phyloP scores from a whole-genome alignment of 2,888 invertebrate genomes.

The Microctonus brassicae region DNA sequence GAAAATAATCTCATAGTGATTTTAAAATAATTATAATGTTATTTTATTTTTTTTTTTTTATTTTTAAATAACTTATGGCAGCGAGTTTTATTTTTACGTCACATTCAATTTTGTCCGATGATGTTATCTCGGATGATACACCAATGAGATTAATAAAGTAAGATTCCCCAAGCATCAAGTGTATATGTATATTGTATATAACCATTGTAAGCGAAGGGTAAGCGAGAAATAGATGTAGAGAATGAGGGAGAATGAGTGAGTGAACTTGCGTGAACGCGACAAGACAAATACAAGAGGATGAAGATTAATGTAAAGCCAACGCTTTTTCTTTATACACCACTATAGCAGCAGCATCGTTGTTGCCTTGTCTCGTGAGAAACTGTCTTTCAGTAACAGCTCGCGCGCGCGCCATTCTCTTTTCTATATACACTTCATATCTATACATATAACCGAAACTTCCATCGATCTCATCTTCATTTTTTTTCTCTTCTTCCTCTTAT shows the following conservation, averaged over 20 bases:
- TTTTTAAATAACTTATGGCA: neutral
- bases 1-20: neutral
- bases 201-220: slow-evolving; percentile 4
- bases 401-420: neutral
- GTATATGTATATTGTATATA: too few species aligned
- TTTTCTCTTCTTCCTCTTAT: slow-evolving; percentile 21
- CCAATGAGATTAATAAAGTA: slow-evolving; percentile 45
- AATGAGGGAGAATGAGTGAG: slow-evolving; percentile 30
- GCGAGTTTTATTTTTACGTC: neutral
- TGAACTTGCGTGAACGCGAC: slow-evolving; percentile 45
- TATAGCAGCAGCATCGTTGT: slow-evolving; percentile 42
- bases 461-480: slow-evolving; percentile 22
- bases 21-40: neutral
- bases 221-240: slow-evolving; percentile 7
- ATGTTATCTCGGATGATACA: slow-evolving; percentile 41
- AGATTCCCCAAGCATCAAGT: slow-evolving; percentile 32
- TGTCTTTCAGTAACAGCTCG: slow-evolving; percentile 38
- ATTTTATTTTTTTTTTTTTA: neutral
- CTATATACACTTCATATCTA: neutral
- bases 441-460: neutral
- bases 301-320: slow-evolving; percentile 59
- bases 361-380: slow-evolving; percentile 41
- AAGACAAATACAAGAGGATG: slow-evolving; percentile 63
- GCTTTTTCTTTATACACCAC: slow-evolving; percentile 8
- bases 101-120: slow-evolving; percentile 1